Evolutionary conservation across 2,113 vertebrate species (phyloP).

Genomic region (Chaenogobius annularis): DNA sequence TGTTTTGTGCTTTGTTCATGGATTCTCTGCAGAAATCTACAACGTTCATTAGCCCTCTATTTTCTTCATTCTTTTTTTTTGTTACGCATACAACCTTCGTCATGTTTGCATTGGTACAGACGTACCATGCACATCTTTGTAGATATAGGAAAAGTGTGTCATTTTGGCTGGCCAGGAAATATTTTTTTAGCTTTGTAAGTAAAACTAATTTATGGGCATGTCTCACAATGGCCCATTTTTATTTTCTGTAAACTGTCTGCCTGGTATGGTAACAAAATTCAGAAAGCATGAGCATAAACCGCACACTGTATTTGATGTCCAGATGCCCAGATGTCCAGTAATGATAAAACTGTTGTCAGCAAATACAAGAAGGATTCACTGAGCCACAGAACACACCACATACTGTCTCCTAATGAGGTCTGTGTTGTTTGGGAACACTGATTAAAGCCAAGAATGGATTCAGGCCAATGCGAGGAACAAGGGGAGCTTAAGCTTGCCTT

Average conservation of each 20-base stretch:
- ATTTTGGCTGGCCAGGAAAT: too few relatives aligned
- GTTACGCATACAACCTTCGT: too few relatives aligned
- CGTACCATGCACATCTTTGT: background rate
- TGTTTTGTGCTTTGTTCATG: too few relatives aligned
- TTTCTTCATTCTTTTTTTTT: too few relatives aligned
- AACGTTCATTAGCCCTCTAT: too few relatives aligned
- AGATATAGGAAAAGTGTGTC: background rate
- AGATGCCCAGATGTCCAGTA: background rate
- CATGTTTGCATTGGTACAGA: background rate
- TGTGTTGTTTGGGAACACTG: conserved; percentile 6
- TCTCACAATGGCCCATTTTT: background rate
- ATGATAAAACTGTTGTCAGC: background rate
- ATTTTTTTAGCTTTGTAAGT: background rate
- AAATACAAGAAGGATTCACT: background rate
- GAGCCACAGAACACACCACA: conserved; percentile 4
- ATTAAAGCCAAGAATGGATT: conserved; percentile 11
- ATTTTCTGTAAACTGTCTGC: background rate
- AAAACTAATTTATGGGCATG: background rate
- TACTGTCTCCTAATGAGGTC: conserved; percentile 14
- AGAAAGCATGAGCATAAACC: background rate
- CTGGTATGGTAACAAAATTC: too few relatives aligned
- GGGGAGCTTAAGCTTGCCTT: conserved; percentile 19
- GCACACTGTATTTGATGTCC: background rate
- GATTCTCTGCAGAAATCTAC: too few relatives aligned
- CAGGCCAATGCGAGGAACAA: conserved; percentile 25